Conservation (phyloP, 2,888 invertebrate genomes). For the Norana najaformis region DNA sequence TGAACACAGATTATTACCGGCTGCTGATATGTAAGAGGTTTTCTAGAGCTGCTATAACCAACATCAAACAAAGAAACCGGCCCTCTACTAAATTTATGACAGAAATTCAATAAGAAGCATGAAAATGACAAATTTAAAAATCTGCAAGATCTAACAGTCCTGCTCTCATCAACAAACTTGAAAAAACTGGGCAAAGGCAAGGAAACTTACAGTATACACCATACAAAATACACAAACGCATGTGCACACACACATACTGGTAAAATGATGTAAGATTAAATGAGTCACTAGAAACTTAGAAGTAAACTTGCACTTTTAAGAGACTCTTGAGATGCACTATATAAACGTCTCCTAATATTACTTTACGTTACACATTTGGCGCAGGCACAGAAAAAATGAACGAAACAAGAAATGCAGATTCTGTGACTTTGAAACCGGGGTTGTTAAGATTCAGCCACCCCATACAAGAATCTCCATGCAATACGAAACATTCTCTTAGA, state of each 20-base stretch:
- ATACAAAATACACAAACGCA: no score
- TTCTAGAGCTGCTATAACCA: background rate
- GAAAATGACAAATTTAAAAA: background rate
- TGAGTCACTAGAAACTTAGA: no score
- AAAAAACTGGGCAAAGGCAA: background rate
- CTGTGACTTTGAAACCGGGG: background rate
- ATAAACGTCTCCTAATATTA: background rate
- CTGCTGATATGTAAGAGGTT: background rate
- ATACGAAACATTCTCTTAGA: background rate
- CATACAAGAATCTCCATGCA: background rate
- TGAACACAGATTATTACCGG: constrained; percentile 1
- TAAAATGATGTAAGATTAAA: no score
- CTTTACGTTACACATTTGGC: constrained; percentile 1
- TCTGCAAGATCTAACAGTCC: background rate
- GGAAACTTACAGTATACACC: constrained; percentile 2
- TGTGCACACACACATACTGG: no score
- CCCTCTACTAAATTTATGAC: background rate
- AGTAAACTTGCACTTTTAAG: background rate
- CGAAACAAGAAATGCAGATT: background rate
- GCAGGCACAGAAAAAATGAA: constrained; percentile 2
- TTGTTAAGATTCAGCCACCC: background rate
- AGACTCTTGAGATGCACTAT: background rate
- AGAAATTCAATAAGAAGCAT: background rate
- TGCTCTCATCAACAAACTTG: background rate
- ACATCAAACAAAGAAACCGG: background rate